Conservation (phyloP, 2,113 vertebrate genomes). For the Chrysemys picta region DNA sequence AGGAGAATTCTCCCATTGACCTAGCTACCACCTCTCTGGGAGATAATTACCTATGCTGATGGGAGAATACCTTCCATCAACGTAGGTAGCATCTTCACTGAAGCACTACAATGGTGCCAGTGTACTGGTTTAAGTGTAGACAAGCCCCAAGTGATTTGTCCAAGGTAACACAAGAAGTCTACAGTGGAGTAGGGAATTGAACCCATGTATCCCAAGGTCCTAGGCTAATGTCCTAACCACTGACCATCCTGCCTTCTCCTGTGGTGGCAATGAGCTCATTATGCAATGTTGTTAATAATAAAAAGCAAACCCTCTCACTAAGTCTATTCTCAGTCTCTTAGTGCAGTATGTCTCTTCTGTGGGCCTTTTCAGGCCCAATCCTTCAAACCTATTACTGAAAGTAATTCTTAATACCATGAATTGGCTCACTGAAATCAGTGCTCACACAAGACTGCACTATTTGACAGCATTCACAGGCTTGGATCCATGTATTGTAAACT, state of each 20-base stretch:
- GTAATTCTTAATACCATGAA: background rate
- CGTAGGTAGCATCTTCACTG: background rate
- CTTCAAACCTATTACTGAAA: background rate
- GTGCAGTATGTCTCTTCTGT: background rate
- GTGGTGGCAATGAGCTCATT: background rate
- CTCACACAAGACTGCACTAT: fast-evolving
- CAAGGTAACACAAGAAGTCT: background rate
- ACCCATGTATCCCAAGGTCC: background rate
- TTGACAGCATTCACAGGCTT: background rate
- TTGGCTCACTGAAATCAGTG: background rate
- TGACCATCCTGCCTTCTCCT: background rate
- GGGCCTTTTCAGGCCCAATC: background rate
- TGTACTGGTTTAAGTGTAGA: too few relatives aligned
- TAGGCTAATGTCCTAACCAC: background rate
- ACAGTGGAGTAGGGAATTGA: background rate
- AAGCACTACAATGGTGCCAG: background rate
- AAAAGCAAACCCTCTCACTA: background rate
- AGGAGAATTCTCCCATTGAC: background rate
- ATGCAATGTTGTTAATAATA: background rate
- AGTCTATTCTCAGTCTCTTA: background rate
- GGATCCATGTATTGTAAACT: background rate
- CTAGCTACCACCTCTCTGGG: background rate
- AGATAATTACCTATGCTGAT: too few relatives aligned
- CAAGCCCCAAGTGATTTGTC: background rate
- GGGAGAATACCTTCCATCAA: background rate